Base-by-base conservation (phyloP, 2,113 vertebrate genomes). In the Microtus oregoni region DNA sequence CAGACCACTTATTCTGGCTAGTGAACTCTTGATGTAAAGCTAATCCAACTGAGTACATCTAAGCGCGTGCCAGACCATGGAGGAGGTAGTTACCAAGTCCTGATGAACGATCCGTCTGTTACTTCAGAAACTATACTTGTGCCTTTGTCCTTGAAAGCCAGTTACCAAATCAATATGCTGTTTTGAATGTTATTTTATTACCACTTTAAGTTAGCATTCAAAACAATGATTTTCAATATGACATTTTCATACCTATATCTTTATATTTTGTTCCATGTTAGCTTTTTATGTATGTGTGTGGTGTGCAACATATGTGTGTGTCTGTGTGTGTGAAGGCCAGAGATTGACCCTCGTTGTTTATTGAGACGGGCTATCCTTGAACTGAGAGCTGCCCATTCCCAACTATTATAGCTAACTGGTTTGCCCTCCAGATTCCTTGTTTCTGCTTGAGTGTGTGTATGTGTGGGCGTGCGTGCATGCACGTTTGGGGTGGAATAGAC, bases 21-120 rank as follows among this genome's bases (percentile, higher is more conserved):
- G 11, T 90, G 26, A 86, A 12, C 58, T 96, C 75, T 90, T 88
- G 65, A 88, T 90, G 55, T 87, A 88, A 67, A 92, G 83, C 70
- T 73, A 47, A 63, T 82, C 28, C 44, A 86, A 81, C 7, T 32
- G 13, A 94, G 13, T 95, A 79, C 41, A 88, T 67, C 0, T 67
- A 50, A 86, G 67, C 24, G 68, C 73, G 32, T 58, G 44, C 70
- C 38, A 94, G 72, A 13, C 70, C 63, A 92, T 44, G n/a, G 87
- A 50, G 73, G 73, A 38, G 9, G 61, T 68, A 87, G 68, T 90
- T 94, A 88, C 32, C 79, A 94, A 94, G 47, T 91, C n/a, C 85
- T 44, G 68, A 75, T 50, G 30, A 96, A 87, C 70, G 68, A 83
- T 93, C 11, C 77, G 82, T 70, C 63, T 91, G 81, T 79, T 91